Evolutionary conservation across 2,113 vertebrate genomes (phyloP), one percentile per base, ranked within the genome.

Genomic region (Motacilla alba): DNA sequence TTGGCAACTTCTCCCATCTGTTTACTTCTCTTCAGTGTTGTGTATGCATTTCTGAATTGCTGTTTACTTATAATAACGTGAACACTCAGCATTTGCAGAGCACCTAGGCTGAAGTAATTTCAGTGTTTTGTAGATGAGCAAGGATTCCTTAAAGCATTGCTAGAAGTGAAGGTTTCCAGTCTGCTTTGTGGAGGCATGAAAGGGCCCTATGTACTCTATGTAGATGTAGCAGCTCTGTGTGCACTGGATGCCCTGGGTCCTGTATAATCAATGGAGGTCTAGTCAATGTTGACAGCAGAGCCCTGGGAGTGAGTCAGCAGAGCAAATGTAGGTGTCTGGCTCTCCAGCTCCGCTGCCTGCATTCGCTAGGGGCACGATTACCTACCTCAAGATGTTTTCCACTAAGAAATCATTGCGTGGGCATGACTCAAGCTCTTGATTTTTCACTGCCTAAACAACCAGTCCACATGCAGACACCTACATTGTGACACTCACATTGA

Each of bases 1-100:
- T 90, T 93, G 94, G 94, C 85, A 95, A 81, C 66, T 83, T 92
- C 76, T 92, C 55, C 94, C 94, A 95, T 97, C 94, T 96, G 94
- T 94, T 96, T 96, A 92, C 93, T 94, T 90, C 83, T 84, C 76
- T 39, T 75, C 79, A 52, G 0, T 28, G 64, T 23, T 83, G 47
- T 67, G 60, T 20, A 6, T 9, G 15, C 60, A 46, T 64, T 92
- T 90, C 96, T 8, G 1, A 92, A 60, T 53, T 41, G 85, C 63
- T 87, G 47, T 59, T 84, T 85, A 59, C 41, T 89, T 81, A 53
- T 13, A 94, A 72, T 49, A 92, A 78, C 5, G 21, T 3, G 14
- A 89, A 72, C 49, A 63, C 30, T 80, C 83, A 37, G 69, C 52
- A 41, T 75, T 78, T 70, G 39, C 26, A 72, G 47, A 89, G 60